Evolutionary conservation across 2,113 vertebrate species (phyloP).

Genomic region (Lampris incognitus): DNA sequence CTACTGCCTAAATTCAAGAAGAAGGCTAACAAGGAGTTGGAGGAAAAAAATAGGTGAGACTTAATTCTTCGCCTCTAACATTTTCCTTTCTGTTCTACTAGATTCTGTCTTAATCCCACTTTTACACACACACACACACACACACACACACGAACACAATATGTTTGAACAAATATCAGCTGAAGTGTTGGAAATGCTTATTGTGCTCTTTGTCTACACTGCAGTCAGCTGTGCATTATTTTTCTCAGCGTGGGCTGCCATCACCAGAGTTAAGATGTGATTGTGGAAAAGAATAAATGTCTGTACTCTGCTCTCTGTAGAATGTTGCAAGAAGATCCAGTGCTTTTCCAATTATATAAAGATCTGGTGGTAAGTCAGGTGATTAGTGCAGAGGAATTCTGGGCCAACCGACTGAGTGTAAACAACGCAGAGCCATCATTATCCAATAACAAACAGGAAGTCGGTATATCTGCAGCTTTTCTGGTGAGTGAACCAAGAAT

Average conservation of each 20-base stretch:
- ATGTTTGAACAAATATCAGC: no score
- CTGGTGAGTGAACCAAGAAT: conserved; percentile 83
- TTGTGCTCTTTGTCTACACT: background rate
- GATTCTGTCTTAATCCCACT: no score
- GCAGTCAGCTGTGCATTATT: background rate
- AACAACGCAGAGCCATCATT: conserved; percentile 84
- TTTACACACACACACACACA: no score
- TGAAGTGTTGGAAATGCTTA: no score
- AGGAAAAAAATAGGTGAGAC: conserved; percentile 96
- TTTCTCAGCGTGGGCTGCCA: no score
- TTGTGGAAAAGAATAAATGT: no score
- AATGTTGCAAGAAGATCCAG: conserved; percentile 99
- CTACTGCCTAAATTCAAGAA: conserved; percentile 98
- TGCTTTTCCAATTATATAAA: conserved; percentile 99
- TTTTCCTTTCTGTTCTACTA: no score
- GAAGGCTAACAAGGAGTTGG: conserved; percentile 98
- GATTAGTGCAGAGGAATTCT: conserved; percentile 98
- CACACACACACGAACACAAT: no score
- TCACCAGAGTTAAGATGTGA: no score
- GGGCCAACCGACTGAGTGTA: conserved; percentile 93
- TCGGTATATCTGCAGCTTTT: conserved; percentile 98
- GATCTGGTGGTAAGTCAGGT: conserved; percentile 98
- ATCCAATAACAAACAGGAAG: conserved; percentile 91
- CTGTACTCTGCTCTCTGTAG: conserved; percentile 71
- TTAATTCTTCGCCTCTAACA: background rate